A percentile compares a stretch with the other conserved stretches of the same genome.
These are phyloP conservation scores for Thymelicus sylvestris DNA, from an alignment of 2,888 invertebrate species.

Conservation along the genomic window DNA sequence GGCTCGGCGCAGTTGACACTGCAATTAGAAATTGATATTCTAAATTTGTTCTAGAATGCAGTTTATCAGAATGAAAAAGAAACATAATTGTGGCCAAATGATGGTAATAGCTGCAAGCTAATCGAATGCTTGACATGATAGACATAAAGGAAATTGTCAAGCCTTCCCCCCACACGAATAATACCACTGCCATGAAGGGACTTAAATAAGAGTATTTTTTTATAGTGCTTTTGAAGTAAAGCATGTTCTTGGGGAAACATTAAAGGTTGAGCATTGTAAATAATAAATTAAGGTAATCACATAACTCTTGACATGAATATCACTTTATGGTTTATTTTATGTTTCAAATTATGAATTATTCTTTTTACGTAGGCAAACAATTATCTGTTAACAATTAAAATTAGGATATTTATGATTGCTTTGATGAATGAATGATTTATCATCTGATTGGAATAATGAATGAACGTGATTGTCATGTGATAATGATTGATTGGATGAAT, in stretches of 20 bases:
- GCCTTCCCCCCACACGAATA: constrained; percentile 1
- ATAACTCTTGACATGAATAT: too few species aligned
- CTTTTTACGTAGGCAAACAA: not conserved
- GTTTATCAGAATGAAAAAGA: too few species aligned
- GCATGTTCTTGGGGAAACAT: not conserved
- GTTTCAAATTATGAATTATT: too few species aligned
- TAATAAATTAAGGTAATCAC: not conserved
- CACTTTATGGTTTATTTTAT: too few species aligned
- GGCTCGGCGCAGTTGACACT: constrained; percentile 38
- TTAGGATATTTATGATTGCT: not conserved
- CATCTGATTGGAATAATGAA: not conserved
- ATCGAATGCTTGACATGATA: not conserved
- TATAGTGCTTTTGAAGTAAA: not conserved
- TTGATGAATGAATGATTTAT: not conserved
- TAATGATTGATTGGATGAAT: not conserved
- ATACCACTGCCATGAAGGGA: not conserved
- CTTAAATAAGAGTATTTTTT: not conserved
- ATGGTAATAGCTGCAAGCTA: not conserved
- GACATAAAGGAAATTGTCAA: not conserved
- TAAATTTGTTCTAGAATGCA: not conserved
- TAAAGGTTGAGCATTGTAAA: not conserved
- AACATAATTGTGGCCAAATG: not conserved
- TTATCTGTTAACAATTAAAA: not conserved
- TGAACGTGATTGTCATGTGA: not conserved
- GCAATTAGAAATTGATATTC: constrained; percentile 7